A percentile compares a stretch with the other conserved stretches of the same genome.
Evolutionary conservation across 2,888 invertebrate species (phyloP).

Genomic region (Epiblema foenella): DNA sequence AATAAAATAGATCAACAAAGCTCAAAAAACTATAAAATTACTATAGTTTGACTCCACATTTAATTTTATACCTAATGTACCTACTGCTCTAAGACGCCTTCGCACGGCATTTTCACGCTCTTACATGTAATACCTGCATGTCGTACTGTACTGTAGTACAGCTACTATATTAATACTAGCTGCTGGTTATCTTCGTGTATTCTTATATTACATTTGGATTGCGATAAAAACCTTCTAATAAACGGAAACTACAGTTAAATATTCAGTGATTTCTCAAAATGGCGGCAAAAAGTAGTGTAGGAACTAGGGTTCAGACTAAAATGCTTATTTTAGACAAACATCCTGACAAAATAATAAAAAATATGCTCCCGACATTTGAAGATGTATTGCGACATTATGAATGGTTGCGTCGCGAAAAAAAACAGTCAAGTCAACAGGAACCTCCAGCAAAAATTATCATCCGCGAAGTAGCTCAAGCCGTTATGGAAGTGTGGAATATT

Average conservation of each 20-base stretch:
- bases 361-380: slow-evolving; percentile 1
- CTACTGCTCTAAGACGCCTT: slow-evolving; percentile 2
- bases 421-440: background rate
- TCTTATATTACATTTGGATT: slow-evolving; percentile 5
- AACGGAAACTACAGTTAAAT: background rate
- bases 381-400: slow-evolving; percentile 5
- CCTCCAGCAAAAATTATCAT: slow-evolving; percentile 9
- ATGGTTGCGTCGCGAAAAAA: slow-evolving; percentile 16
- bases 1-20: too few species aligned
- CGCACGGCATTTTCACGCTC: background rate
- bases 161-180: slow-evolving; percentile 2
- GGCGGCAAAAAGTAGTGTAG: slow-evolving; percentile 4
- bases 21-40: too few species aligned
- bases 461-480: slow-evolving; percentile 15
- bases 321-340: slow-evolving; percentile 14
- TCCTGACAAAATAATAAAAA: background rate
- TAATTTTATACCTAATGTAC: background rate
- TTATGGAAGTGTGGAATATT: background rate
- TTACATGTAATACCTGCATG: background rate
- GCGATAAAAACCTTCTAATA: slow-evolving; percentile 4
- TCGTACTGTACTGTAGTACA: slow-evolving; percentile 1
- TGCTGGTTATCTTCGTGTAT: slow-evolving; percentile 3
- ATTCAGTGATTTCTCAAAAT: slow-evolving; percentile 4
- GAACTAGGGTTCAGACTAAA: slow-evolving; percentile 6
- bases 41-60: too few species aligned